Evolutionary conservation across 37 sponge, comb jelly and placozoan genomes (phyloP).

Genomic region (Ephydatia muelleri): DNA sequence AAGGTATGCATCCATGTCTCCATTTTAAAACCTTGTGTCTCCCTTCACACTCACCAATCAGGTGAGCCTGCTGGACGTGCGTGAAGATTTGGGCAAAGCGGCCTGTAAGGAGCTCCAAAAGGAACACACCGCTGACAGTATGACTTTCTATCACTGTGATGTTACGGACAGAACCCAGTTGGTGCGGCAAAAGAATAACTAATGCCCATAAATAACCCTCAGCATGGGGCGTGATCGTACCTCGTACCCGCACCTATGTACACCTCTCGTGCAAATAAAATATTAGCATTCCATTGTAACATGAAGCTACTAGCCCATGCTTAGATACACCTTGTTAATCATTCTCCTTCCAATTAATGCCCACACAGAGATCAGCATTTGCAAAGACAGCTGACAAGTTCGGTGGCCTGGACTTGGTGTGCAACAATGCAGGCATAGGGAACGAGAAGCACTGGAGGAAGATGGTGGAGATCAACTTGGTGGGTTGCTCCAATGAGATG

Average conservation of each 20-base stretch:
- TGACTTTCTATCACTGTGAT: conserved; percentile 29
- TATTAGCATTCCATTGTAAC: too few relatives aligned
- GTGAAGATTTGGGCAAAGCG: neutral
- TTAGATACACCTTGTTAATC: too few relatives aligned
- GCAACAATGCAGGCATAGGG: conserved; percentile 65
- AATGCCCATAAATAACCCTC: too few relatives aligned
- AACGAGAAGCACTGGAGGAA: conserved; percentile 39
- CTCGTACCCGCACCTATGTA: too few relatives aligned
- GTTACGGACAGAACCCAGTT: conserved; percentile 17
- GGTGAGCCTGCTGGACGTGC: conserved; percentile 32
- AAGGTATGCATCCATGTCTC: conserved; percentile 14
- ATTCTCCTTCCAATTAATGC: neutral
- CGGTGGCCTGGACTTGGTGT: conserved; percentile 48
- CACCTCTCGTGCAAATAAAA: too few relatives aligned
- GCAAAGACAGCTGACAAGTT: conserved; percentile 14
- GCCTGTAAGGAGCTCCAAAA: neutral
- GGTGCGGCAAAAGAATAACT: neutral
- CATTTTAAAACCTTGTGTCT: too few relatives aligned
- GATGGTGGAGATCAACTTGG: conserved; percentile 46
- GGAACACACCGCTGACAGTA: conserved; percentile 5
- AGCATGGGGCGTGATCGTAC: too few relatives aligned
- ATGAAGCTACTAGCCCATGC: too few relatives aligned
- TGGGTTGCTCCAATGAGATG: neutral
- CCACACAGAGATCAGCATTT: conserved; percentile 20
- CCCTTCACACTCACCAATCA: neutral